phyloP scores from a whole-genome alignment of 2,797 vertebrate species.

The Emys orbicularis region DNA sequence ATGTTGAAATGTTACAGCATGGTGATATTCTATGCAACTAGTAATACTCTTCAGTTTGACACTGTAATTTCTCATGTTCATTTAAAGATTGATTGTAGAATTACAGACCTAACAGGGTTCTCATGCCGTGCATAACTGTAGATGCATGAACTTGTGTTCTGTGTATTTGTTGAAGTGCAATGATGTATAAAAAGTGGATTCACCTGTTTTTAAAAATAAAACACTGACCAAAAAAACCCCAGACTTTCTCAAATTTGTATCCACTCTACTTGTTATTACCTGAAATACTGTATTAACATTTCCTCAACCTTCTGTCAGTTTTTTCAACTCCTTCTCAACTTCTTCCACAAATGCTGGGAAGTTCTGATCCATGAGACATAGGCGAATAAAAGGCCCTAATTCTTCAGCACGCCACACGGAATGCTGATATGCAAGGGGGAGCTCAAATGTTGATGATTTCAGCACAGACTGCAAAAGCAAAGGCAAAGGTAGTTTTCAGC shows the following conservation, averaged over 20 bases:
- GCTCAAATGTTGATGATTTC: constrained; percentile 68
- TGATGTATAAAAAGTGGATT: constrained; percentile 93
- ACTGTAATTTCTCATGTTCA: constrained; percentile 92
- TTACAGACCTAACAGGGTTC: constrained; percentile 87
- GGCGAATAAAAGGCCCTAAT: constrained; percentile 86
- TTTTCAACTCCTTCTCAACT: constrained; percentile 89
- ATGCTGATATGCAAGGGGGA: constrained; percentile 74
- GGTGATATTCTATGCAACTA: constrained; percentile 99
- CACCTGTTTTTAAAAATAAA: constrained; percentile 99
- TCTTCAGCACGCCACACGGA: constrained; percentile 74
- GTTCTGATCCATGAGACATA: constrained; percentile 90
- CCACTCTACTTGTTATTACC: not conserved
- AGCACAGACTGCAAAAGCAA: constrained; percentile 80
- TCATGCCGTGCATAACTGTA: constrained; percentile 92
- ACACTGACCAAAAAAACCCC: constrained; percentile 82
- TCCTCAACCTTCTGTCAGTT: constrained; percentile 81
- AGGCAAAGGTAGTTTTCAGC: constrained; percentile 64
- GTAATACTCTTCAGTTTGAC: constrained; percentile 87
- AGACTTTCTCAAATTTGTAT: constrained; percentile 25
- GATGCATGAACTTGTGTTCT: constrained; percentile 97
- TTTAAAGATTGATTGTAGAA: constrained; percentile 92
- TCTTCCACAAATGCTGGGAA: constrained; percentile 92
- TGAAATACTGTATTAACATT: not conserved
- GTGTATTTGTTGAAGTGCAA: constrained; percentile 95
- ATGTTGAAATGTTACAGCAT: constrained; percentile 91